phyloP scores from a whole-genome alignment of 2,113 vertebrate species.

The Chrysochloris asiatica region DNA sequence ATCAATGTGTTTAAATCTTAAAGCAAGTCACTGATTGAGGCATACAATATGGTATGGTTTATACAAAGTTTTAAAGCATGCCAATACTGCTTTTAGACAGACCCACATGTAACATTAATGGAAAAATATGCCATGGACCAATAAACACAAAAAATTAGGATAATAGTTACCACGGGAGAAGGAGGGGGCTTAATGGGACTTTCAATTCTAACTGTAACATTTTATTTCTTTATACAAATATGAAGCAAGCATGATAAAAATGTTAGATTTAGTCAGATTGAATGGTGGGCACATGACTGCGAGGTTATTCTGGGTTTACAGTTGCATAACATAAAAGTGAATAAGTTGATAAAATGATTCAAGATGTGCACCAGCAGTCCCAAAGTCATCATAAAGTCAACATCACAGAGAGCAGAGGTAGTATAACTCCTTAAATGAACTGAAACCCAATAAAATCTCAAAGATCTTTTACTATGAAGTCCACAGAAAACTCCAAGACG shows the following conservation, averaged over 20 bases:
- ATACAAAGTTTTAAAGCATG: conserved; percentile 35
- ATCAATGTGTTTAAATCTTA: conserved; percentile 32
- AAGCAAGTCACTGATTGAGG: conserved; percentile 47
- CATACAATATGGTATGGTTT: not conserved
- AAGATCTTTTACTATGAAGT: conserved; percentile 37
- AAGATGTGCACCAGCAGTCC: not conserved
- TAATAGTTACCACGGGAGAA: conserved; percentile 6
- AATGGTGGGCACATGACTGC: conserved; percentile 5
- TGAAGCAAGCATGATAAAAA: conserved; percentile 29
- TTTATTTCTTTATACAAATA: conserved; percentile 62
- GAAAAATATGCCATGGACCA: not conserved
- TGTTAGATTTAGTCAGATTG: conserved; percentile 8
- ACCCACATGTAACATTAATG: not conserved
- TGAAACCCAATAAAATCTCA: conserved; percentile 24
- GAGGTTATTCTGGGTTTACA: conserved; percentile 39
- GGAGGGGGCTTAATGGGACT: not conserved
- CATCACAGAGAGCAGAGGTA: not conserved
- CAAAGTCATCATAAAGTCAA: conserved; percentile 43
- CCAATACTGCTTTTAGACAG: conserved; percentile 21
- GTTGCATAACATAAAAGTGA: conserved; percentile 54
- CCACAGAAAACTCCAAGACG: conserved; percentile 46
- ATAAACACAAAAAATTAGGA: conserved; percentile 24
- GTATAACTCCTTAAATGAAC: conserved; percentile 17
- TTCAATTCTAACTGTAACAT: conserved; percentile 16
- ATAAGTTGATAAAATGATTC: conserved; percentile 47